Percentiles rank a stretch among this genome's conserved stretches.
Evolutionary conservation across 37 sponge, comb jelly and placozoan species (phyloP).

Genomic region (Eunapius fragilis): DNA sequence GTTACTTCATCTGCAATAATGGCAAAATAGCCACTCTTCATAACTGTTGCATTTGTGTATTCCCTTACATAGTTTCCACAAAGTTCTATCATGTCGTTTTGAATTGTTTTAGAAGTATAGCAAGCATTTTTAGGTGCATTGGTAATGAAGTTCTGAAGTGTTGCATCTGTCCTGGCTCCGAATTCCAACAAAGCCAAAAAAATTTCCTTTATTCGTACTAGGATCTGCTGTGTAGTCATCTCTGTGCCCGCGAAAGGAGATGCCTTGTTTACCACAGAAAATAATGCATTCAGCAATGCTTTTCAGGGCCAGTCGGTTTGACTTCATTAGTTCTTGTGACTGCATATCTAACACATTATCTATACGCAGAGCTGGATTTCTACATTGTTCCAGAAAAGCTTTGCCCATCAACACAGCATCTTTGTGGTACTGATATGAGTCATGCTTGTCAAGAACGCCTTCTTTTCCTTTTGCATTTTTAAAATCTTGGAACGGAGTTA

Average conservation of each 20-base stretch:
- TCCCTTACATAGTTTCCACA: slow-evolving; percentile 26
- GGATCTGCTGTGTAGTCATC: not conserved
- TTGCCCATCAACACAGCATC: not conserved
- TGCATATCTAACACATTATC: not conserved
- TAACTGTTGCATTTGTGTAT: slow-evolving; percentile 25
- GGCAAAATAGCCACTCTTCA: slow-evolving; percentile 1
- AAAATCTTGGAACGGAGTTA: not conserved
- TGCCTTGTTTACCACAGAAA: not conserved
- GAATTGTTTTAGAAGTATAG: slow-evolving; percentile 71
- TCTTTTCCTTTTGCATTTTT: not conserved
- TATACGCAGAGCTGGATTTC: not conserved
- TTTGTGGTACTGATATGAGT: not conserved
- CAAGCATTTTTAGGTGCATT: slow-evolving; percentile 37
- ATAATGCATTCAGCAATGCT: not conserved
- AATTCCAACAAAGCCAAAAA: not conserved
- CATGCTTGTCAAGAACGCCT: not conserved
- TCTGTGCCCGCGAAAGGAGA: slow-evolving; percentile 16
- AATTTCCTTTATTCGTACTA: slow-evolving; percentile 7
- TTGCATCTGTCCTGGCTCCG: not conserved
- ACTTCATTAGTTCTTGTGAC: not conserved
- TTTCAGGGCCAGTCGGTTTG: not conserved
- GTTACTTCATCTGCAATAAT: slow-evolving; percentile 71
- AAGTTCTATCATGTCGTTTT: slow-evolving; percentile 59
- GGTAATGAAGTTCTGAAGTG: not conserved
- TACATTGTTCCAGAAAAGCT: not conserved